Evolutionary conservation across 2,888 invertebrate genomes (phyloP), one percentile per base, ranked within the genome.

Genomic region (Lypha dubia): DNA sequence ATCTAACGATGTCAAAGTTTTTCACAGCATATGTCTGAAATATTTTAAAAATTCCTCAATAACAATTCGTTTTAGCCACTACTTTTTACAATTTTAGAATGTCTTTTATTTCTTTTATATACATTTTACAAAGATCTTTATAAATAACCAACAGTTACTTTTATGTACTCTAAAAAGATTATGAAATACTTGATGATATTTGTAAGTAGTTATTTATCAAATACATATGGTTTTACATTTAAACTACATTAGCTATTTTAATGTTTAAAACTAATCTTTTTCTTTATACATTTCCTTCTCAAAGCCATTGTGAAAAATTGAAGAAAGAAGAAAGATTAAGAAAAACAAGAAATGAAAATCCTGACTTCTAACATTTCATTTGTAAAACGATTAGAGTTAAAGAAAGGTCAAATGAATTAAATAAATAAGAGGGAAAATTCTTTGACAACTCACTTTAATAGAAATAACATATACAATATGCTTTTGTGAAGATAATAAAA

Each of bases 211-310:
- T 56, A 44, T 63, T 76, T 77, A 49, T 56, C 38, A 63, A 20
- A 11, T 67, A 32, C 80, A 60, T 38, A 73, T 76, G 56, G n/a
- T 71, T 22, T 15, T 22, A n/a, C 35, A 28, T 67, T n/a, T 58
- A 56, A 56, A n/a, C 22, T 38, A 28, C 20, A 49, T 44, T 24
- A 6, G 58, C 67, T 28, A 73, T 58, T 63, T 35, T 51, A 70
- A 65, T 79, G 65, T 70, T 68, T 73, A 85, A 46, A 62, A n/a
- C 24, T 79, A 73, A 79, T 73, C 41, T 73, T 60, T 73, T 73
- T 49, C n/a, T n/a, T n/a, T n/a, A 79, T 67, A 24, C 73, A 73
- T 79, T 73, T 73, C 58, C 49, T n/a, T 73, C 17, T 46, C 51
- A 13, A 58, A n/a, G 73, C 46, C 71, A 70, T 53, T n/a, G 22